Conservation (phyloP, 1,140 invertebrate genomes). For the Leptinotarsa texana region DNA sequence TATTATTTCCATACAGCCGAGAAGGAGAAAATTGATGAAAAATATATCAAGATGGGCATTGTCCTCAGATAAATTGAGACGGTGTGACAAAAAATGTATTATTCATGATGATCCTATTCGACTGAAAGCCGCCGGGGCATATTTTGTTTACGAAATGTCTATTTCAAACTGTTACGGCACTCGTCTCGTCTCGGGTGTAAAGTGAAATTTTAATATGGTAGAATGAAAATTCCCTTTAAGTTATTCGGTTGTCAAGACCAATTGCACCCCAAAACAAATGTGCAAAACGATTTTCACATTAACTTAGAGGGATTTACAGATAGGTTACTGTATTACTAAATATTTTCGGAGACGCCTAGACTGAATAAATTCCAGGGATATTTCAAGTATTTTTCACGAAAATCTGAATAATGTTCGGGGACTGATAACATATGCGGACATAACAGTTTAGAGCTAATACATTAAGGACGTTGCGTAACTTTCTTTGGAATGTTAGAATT, state of each 20-base stretch:
- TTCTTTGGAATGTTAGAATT: neutral
- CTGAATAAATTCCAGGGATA: conserved; percentile 9
- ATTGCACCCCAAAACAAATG: conserved; percentile 17
- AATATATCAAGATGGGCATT: neutral
- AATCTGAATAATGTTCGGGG: conserved; percentile 16
- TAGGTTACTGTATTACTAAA: neutral
- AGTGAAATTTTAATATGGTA: conserved; percentile 25
- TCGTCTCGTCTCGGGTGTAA: neutral
- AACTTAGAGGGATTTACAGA: conserved; percentile 9
- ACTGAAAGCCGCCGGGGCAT: conserved; percentile 11
- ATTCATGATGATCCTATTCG: conserved; percentile 25
- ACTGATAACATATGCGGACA: conserved; percentile 6
- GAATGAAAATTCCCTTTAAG: neutral
- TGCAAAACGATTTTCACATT: conserved; percentile 15
- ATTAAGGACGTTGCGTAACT: neutral
- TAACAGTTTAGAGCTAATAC: conserved; percentile 2
- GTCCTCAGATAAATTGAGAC: conserved; percentile 20
- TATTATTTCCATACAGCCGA: neutral
- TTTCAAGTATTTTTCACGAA: conserved; percentile 2
- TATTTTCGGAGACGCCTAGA: neutral
- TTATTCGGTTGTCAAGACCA: conserved; percentile 18
- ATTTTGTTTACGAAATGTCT: conserved; percentile 26
- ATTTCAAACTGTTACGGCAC: conserved; percentile 16
- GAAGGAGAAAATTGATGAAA: neutral
- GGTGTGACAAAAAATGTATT: conserved; percentile 21